Evolutionary conservation across 2,797 vertebrate species (phyloP), one percentile per base, ranked within the genome.

Genomic region (Ficedula albicollis): DNA sequence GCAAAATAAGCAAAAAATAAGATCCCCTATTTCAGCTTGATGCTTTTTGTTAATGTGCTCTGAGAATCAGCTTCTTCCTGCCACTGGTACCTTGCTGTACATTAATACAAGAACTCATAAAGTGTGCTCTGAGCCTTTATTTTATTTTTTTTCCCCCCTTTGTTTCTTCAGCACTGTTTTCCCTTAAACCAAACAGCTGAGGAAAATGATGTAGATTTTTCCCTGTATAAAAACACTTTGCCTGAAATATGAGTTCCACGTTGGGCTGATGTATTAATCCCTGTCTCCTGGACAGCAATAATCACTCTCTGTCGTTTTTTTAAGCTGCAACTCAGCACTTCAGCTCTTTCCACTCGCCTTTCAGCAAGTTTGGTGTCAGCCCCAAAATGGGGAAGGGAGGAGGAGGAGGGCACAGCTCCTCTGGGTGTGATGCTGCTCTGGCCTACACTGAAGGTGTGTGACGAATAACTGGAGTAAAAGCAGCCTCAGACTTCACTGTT

Each of bases 241-340:
- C 82, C 48, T 11, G 0, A 90, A 87, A 64, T 55, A 52, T 3
- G 17, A 84, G 44, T 41, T 58, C 86, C 52, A n/a, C 26, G 1
- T 26, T 88, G 92, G 73, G 79, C 66, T 91, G 84, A 87, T 78
- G 63, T 73, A 96, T 94, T 93, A 94, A 96, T 94, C 69, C 66
- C 85, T 77, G 90, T 86, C 82, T 92, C 59, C 67, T 69, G 62
- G 79, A 84, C 87, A 96, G 69, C 66, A 78, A 69, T 96, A 89
- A 94, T 95, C 76, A 58, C 34, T 94, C 92, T 90, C 73, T 92
- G 93, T 85, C 14, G 0, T 49, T 92, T 85, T 85, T 64, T 68
- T 54, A 72, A 89, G 79, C 43, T 92, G 73, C 82, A 89, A n/a
- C 52, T 95, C 92, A 94, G 66, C 95, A 94, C 58, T 86, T 95